Percentiles rank a stretch among this genome's conserved stretches.
phyloP scores from a whole-genome alignment of 64 coral and sea anemone genomes.

The Montipora capricornis region DNA sequence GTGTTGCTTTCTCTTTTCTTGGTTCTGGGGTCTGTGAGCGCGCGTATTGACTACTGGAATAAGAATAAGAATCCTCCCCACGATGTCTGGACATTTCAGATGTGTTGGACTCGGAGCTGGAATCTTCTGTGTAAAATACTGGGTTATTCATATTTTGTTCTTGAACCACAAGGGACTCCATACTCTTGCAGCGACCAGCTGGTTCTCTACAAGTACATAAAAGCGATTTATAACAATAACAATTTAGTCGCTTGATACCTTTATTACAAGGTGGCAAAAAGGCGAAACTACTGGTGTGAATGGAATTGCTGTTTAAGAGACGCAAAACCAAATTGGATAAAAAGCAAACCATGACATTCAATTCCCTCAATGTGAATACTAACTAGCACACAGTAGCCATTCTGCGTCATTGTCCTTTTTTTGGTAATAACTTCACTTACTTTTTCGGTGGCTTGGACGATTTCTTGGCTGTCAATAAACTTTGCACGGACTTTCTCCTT shows the following conservation, averaged over 20 bases:
- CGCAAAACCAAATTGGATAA: too few species aligned
- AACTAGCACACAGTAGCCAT: too few species aligned
- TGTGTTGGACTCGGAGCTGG: constrained; percentile 33
- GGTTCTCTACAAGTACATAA: neutral
- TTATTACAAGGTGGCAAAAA: neutral
- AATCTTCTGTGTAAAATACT: constrained; percentile 33
- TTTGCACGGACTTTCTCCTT: constrained; percentile 79
- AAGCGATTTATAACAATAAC: neutral
- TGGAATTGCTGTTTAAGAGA: too few species aligned
- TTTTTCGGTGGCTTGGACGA: constrained; percentile 54
- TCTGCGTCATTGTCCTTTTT: neutral
- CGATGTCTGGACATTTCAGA: constrained; percentile 35
- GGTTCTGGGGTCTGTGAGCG: constrained; percentile 34
- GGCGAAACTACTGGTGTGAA: too few species aligned
- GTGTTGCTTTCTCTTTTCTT: neutral
- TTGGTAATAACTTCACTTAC: constrained; percentile 20
- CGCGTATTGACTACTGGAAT: neutral
- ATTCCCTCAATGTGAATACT: too few species aligned
- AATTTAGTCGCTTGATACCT: neutral
- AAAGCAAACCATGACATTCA: too few species aligned
- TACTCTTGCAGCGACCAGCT: constrained; percentile 17
- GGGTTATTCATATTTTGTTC: constrained; percentile 13
- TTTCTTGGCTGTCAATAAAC: constrained; percentile 72
- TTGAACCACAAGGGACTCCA: constrained; percentile 35
- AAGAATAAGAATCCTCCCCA: neutral